Evolutionary conservation across 2,113 vertebrate species (phyloP).

Genomic region (Myrmecophaga tridactyla): DNA sequence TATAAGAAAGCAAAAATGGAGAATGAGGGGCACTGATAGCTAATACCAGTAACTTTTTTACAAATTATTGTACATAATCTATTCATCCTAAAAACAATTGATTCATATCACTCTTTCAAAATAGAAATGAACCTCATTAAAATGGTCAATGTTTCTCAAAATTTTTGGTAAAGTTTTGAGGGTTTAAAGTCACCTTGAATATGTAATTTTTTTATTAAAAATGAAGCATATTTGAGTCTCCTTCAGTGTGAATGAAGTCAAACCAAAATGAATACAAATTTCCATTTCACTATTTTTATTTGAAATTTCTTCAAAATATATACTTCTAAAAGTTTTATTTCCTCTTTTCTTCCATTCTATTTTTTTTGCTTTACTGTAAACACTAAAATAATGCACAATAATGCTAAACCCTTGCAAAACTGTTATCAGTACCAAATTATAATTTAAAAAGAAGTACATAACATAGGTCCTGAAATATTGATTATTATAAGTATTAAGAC

Average conservation of each 20-base stretch:
- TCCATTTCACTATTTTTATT: neutral
- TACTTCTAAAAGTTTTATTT: too few relatives aligned
- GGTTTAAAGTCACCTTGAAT: neutral
- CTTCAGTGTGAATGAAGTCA: too few relatives aligned
- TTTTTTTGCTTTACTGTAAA: neutral
- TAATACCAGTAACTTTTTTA: too few relatives aligned
- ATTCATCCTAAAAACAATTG: neutral
- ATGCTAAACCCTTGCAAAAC: too few relatives aligned
- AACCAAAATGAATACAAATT: too few relatives aligned
- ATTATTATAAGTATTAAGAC: too few relatives aligned
- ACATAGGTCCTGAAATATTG: neutral
- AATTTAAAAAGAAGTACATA: neutral
- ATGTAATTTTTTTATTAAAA: neutral
- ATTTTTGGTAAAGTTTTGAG: neutral
- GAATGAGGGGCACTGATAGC: neutral
- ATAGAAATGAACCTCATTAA: neutral
- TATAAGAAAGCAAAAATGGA: neutral
- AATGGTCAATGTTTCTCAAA: neutral
- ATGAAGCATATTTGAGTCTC: too few relatives aligned
- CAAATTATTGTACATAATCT: neutral
- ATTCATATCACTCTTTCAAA: neutral
- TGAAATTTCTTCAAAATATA: neutral
- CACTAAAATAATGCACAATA: too few relatives aligned
- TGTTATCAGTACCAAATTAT: neutral
- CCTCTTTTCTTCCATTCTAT: too few relatives aligned